Evolutionary conservation across 2,888 invertebrate species (phyloP).

Genomic region (Parnassius smintheus): DNA sequence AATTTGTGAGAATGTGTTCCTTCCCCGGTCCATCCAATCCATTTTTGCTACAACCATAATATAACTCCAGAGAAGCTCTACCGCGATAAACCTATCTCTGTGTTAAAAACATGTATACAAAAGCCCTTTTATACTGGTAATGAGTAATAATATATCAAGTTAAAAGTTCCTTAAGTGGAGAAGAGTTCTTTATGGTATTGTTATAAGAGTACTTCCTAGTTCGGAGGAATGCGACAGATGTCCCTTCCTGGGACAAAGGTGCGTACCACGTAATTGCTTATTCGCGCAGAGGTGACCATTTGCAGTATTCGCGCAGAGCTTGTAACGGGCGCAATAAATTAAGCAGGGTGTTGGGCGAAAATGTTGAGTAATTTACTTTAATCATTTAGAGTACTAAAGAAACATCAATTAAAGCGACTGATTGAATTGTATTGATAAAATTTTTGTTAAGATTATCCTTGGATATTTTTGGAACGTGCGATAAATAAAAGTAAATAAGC

Average conservation of each 20-base stretch:
- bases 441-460: no score
- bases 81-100: no score
- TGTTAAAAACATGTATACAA: background rate
- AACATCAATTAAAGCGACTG: no score
- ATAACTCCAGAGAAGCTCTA: no score
- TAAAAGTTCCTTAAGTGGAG: slow-evolving; percentile 22
- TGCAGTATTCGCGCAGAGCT: slow-evolving; percentile 20
- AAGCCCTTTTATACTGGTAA: slow-evolving; percentile 17
- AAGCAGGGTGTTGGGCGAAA: slow-evolving; percentile 11
- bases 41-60: no score
- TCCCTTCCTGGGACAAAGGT: slow-evolving; percentile 39
- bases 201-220: slow-evolving; percentile 42
- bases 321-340: slow-evolving; percentile 26
- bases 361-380: slow-evolving; percentile 19
- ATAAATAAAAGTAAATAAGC: no score
- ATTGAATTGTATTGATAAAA: background rate
- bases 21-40: no score
- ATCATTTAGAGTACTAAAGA: background rate
- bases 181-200: slow-evolving; percentile 44
- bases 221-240: slow-evolving; percentile 43
- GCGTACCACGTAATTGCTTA: slow-evolving; percentile 40
- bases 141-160: slow-evolving; percentile 18
- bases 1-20: no score
- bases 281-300: slow-evolving; percentile 31
- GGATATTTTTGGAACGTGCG: background rate